Percentiles rank a stretch among this genome's conserved stretches.
These are phyloP conservation scores for Arge pagana DNA, from an alignment of 2,888 invertebrate species.

Conservation along the genomic window DNA sequence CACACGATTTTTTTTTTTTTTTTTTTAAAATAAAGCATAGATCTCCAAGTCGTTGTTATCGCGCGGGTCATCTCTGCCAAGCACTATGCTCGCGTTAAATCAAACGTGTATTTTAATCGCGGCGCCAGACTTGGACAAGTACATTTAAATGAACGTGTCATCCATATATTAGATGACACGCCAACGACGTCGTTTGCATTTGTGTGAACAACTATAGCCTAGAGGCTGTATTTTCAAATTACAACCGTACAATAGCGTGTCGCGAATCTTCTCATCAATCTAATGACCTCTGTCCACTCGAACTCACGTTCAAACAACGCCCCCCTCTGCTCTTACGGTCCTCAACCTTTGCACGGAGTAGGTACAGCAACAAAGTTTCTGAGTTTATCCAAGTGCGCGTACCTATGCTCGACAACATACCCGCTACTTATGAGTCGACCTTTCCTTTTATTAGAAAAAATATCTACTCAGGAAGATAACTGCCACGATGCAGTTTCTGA, in stretches of 20 bases:
- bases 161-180: constrained; percentile 16
- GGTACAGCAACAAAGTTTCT: too few species aligned
- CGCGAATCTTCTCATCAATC: constrained; percentile 53
- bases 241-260: constrained; percentile 40
- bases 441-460: too few species aligned
- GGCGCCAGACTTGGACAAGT: not conserved
- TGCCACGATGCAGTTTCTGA: too few species aligned
- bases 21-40: constrained; percentile 3
- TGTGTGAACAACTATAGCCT: constrained; percentile 2
- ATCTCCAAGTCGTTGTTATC: too few species aligned
- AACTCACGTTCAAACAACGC: constrained; percentile 33
- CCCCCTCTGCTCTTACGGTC: constrained; percentile 7
- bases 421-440: too few species aligned
- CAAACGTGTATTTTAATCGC: constrained; percentile 19
- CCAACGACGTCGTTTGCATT: not conserved
- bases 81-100: constrained; percentile 12
- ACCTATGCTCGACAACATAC: too few species aligned
- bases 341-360: constrained; percentile 7
- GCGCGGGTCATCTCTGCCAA: constrained; percentile 12
- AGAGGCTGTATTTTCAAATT: constrained; percentile 7
- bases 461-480: too few species aligned
- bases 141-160: constrained; percentile 16
- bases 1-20: too few species aligned
- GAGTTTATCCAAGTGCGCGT: too few species aligned
- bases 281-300: constrained; percentile 47